Evolutionary conservation across 1,140 invertebrate genomes (phyloP).

Genomic region (Drosophila nannoptera): DNA sequence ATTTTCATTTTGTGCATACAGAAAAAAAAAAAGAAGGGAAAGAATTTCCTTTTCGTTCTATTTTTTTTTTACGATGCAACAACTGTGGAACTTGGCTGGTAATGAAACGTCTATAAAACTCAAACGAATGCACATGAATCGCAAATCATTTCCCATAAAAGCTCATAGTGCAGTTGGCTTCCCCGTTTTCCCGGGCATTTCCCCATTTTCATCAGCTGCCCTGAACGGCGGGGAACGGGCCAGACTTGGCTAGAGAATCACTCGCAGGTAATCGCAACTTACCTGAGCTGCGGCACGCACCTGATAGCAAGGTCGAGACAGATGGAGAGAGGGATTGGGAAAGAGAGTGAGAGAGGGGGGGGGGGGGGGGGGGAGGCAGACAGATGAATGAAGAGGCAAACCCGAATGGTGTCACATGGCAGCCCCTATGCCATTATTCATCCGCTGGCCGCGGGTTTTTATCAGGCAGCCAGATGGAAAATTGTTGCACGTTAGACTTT

Average conservation of each 20-base stretch:
- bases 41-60: constrained; percentile 10
- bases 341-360: neutral
- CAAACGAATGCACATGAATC: constrained; percentile 74
- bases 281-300: constrained; percentile 23
- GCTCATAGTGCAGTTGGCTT: constrained; percentile 48
- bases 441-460: neutral
- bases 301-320: constrained; percentile 7
- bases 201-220: neutral
- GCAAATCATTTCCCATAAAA: constrained; percentile 74
- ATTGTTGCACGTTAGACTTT: constrained; percentile 31
- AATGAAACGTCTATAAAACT: constrained; percentile 74
- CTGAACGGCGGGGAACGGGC: neutral
- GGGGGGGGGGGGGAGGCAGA: neutral
- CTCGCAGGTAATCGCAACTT: constrained; percentile 20
- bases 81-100: constrained; percentile 48
- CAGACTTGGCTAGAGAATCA: constrained; percentile 7
- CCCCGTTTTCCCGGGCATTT: neutral
- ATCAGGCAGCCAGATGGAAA: constrained; percentile 7
- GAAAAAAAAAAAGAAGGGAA: constrained; percentile 1
- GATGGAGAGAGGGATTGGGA: neutral
- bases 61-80: constrained; percentile 50
- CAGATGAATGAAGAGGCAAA: neutral
- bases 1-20: constrained; percentile 55
- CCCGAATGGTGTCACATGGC: neutral
- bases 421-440: neutral